A percentile compares a stretch with the other conserved stretches of the same genome.
Evolutionary conservation across 2,888 invertebrate species (phyloP).

Genomic region (Celastrina argiolus): DNA sequence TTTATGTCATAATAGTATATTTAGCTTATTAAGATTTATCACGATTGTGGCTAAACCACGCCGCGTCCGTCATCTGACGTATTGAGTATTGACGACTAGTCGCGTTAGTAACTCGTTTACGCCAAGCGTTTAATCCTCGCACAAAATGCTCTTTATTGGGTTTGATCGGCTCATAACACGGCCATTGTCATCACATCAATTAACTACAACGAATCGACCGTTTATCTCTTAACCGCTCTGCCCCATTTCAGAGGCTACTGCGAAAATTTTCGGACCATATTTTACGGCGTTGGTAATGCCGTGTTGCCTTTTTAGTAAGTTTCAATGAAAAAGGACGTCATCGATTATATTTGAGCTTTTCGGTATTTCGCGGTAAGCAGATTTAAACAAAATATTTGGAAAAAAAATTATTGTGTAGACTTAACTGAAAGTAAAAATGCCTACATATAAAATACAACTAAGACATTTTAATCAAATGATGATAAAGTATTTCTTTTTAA

Average conservation of each 20-base stretch:
- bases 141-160: constrained; percentile 42
- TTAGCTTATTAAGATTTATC: too few species aligned
- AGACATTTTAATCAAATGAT: neutral
- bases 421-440: neutral
- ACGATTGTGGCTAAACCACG: too few species aligned
- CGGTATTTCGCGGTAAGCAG: neutral
- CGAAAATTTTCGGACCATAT: constrained; percentile 20
- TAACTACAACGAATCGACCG: constrained; percentile 49
- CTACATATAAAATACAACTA: neutral
- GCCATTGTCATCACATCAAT: constrained; percentile 53
- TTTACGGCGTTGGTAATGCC: constrained; percentile 7
- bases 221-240: constrained; percentile 32
- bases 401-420: neutral
- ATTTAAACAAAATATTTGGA: neutral
- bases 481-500: neutral
- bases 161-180: constrained; percentile 49
- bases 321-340: neutral
- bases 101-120: neutral
- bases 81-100: neutral
- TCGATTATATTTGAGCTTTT: neutral
- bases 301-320: constrained; percentile 5
- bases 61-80: too few species aligned
- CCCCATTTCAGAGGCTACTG: constrained; percentile 8
- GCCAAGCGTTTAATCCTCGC: constrained; percentile 25
- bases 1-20: too few species aligned